Base-by-base conservation (phyloP, 1,140 invertebrate species). In the Ips typographus region DNA sequence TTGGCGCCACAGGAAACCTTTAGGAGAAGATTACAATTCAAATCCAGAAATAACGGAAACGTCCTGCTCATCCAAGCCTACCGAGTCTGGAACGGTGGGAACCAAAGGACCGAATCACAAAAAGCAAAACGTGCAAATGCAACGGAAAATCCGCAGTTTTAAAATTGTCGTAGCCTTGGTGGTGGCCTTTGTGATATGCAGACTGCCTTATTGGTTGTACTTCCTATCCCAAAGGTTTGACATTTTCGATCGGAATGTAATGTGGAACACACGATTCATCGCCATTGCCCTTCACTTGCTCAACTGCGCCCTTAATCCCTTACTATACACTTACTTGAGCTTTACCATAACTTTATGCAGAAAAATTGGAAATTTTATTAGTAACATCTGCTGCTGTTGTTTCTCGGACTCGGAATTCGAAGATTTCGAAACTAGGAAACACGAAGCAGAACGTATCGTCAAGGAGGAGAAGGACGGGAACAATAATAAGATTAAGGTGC, bases 291-390 rank as follows among this genome's bases (percentile, higher is more conserved):
- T 87, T 4, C 82, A 82, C 37, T 70, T 86, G 3, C 49, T 83
- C 2, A 85, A 83, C 58, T 83, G 83, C 38, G 80, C 81, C 1
- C 40, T 86, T 2, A 85, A 87, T 80, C 85, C 85, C 1, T 80
- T 86, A 41, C 75, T 87, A 2, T 87, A 86, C 67, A 82, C 83
- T 0, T 87, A 85, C 71, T 75, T 86, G 1, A 81, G 83, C 36
- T 80, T 83, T 66, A 83, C 84, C 4, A 76, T 86, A 40, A 64
- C 64, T 2, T 55, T 72, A 36, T 70, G 71, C 5, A 70, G 52
- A 8, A 56, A 72, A 37, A 65, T 72, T 40, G 68, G 69, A 6
- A 73, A 74, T 57, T 75, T 76, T 56, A 49, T 74, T 4, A 73
- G 65, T 36, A 71, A 75, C 60, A 73, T 78, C 22, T 75, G 74